Evolutionary conservation across 1,140 invertebrate species (phyloP).

Genomic region (Campoletis sonorensis): DNA sequence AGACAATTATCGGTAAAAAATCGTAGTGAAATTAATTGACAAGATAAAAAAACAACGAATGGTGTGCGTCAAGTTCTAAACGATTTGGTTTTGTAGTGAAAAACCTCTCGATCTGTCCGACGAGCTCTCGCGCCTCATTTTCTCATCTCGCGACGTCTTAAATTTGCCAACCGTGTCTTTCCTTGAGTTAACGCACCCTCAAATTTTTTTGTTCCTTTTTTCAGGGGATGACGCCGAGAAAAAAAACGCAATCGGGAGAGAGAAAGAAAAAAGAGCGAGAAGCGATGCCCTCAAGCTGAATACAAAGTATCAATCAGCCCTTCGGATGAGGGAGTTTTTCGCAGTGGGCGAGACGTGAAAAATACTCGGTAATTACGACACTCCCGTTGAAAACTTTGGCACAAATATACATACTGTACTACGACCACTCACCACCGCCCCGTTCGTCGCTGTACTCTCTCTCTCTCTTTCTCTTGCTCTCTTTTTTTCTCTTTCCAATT

Average conservation of each 20-base stretch:
- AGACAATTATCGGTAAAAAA: not conserved
- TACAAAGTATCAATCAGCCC: constrained; percentile 75
- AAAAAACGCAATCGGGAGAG: constrained; percentile 34
- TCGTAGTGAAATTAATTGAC: constrained; percentile 16
- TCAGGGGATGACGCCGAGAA: constrained; percentile 26
- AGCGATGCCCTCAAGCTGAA: constrained; percentile 56
- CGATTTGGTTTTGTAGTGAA: constrained; percentile 36
- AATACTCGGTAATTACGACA: constrained; percentile 74
- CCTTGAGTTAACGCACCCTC: constrained; percentile 21
- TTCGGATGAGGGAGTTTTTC: constrained; percentile 47
- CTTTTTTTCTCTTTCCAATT: constrained; percentile 19
- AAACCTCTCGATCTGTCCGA: constrained; percentile 36
- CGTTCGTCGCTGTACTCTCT: not conserved
- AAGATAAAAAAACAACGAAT: not conserved
- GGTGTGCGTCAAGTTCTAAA: constrained; percentile 23
- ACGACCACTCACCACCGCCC: constrained; percentile 1
- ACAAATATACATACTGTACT: constrained; percentile 57
- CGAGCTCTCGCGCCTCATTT: constrained; percentile 19
- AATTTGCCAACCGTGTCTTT: constrained; percentile 43
- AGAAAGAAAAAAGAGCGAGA: not conserved
- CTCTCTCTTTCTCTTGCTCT: not conserved
- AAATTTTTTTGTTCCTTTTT: constrained; percentile 31
- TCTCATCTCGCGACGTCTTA: constrained; percentile 30
- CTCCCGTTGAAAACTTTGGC: constrained; percentile 56
- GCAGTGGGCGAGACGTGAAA: constrained; percentile 68